Evolutionary conservation across 1,140 invertebrate genomes (phyloP).

Genomic region (Drosophila pseudoananassae): DNA sequence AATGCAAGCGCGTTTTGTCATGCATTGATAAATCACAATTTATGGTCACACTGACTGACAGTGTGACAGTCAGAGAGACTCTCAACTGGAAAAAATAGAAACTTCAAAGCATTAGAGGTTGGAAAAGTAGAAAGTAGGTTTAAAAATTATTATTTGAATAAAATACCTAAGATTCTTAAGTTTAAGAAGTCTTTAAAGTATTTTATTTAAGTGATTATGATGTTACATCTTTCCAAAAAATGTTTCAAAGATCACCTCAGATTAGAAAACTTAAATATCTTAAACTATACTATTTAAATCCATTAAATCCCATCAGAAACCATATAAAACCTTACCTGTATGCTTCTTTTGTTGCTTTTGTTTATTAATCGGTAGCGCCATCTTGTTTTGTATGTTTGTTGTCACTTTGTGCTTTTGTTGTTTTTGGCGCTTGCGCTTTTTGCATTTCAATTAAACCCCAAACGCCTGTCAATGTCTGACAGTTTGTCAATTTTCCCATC

Average conservation of each 20-base stretch:
- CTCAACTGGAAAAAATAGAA: background rate
- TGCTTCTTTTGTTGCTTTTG: conserved; percentile 41
- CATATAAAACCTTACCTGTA: conserved; percentile 14
- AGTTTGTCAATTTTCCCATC: conserved; percentile 77
- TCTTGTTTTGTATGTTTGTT: conserved; percentile 63
- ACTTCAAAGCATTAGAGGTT: background rate
- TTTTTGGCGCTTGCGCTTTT: conserved; percentile 81
- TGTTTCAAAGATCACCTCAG: too few relatives aligned
- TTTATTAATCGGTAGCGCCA: conserved; percentile 78
- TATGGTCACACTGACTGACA: conserved; percentile 41
- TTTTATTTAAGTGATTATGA: too few relatives aligned
- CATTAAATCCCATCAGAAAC: background rate
- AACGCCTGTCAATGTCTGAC: conserved; percentile 80
- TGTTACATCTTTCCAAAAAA: too few relatives aligned
- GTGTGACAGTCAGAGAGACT: background rate
- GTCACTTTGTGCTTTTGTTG: conserved; percentile 42
- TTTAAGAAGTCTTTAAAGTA: too few relatives aligned
- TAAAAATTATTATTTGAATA: too few relatives aligned
- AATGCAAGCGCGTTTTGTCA: conserved; percentile 68
- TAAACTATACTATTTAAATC: background rate
- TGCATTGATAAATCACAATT: conserved; percentile 71
- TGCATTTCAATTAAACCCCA: conserved; percentile 82
- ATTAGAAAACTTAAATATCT: background rate
- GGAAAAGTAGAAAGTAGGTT: conserved; percentile 7
- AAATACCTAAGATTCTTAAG: too few relatives aligned